A percentile compares a stretch with the other conserved stretches of the same genome.
These are phyloP conservation scores for Microtus oregoni DNA, from an alignment of 2,113 vertebrate genomes.

Conservation along the genomic window DNA sequence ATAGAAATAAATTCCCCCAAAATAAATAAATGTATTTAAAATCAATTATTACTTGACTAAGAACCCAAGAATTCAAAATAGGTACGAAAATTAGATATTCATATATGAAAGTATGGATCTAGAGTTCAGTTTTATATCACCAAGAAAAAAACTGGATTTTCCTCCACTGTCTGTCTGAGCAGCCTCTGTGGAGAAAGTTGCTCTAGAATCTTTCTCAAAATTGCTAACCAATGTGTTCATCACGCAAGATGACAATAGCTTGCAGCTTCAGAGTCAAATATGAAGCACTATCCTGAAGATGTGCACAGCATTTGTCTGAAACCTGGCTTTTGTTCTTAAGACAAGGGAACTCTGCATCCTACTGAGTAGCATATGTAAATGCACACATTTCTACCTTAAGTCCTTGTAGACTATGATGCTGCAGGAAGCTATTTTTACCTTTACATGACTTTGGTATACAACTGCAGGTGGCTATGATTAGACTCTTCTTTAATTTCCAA, in stretches of 20 bases:
- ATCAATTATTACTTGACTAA: not conserved
- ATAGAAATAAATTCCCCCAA: not conserved
- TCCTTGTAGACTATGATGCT: not conserved
- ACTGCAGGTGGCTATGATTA: not conserved
- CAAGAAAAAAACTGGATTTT: not conserved
- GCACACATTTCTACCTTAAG: not conserved
- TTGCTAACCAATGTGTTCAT: not conserved
- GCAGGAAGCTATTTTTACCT: not conserved
- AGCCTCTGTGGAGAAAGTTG: not conserved
- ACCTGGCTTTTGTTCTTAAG: not conserved
- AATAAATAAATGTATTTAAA: not conserved
- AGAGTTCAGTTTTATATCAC: not conserved
- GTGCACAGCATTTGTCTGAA: not conserved
- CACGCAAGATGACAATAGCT: not conserved
- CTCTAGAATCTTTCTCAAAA: not conserved
- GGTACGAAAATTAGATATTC: not conserved
- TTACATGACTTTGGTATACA: not conserved
- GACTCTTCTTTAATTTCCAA: not conserved
- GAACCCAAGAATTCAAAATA: not conserved
- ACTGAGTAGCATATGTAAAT: not conserved
- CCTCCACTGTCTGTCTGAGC: not conserved
- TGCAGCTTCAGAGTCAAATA: not conserved
- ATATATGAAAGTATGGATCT: not conserved
- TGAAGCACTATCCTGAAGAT: not conserved
- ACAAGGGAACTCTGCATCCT: not conserved